These are phyloP conservation scores for Cephus nigrinus DNA, from an alignment of 2,888 invertebrate genomes.

Conservation along the genomic window DNA sequence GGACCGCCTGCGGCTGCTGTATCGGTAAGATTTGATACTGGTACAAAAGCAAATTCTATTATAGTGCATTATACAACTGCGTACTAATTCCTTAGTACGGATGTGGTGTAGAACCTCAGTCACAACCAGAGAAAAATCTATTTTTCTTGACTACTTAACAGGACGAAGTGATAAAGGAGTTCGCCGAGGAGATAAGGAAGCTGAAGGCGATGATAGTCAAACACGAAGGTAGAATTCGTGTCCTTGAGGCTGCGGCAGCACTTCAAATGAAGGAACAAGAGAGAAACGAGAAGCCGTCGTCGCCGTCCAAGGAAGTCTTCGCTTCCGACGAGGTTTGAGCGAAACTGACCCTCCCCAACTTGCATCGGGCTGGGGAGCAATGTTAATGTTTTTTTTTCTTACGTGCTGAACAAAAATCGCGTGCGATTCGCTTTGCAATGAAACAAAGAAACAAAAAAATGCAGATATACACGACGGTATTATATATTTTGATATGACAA, in stretches of 20 bases:
- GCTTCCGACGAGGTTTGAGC: conserved; percentile 63
- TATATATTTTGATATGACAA: conserved; percentile 65
- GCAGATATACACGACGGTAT: conserved; percentile 52
- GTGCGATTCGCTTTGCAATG: conserved; percentile 35
- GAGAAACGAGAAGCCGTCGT: conserved; percentile 57
- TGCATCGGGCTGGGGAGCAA: conserved; percentile 6
- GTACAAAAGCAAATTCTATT: not conserved
- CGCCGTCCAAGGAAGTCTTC: conserved; percentile 55
- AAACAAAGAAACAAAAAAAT: conserved; percentile 7
- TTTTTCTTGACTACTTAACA: conserved; percentile 47
- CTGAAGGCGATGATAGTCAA: conserved; percentile 94
- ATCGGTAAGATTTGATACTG: conserved; percentile 41
- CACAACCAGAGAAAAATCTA: not conserved
- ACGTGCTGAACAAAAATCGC: conserved; percentile 30
- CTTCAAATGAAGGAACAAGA: conserved; percentile 64
- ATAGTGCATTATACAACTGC: not conserved
- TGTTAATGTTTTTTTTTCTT: conserved; percentile 2
- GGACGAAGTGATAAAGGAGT: conserved; percentile 85
- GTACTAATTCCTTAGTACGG: not conserved
- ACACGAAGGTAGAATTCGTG: conserved; percentile 88
- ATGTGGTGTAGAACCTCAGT: not conserved
- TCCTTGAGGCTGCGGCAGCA: conserved; percentile 76
- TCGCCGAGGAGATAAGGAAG: conserved; percentile 90
- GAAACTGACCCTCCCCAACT: conserved; percentile 9
- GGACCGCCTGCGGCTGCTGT: conserved; percentile 37